Base-by-base conservation (phyloP, 1,140 invertebrate species). In the Oedothorax gibbosus region DNA sequence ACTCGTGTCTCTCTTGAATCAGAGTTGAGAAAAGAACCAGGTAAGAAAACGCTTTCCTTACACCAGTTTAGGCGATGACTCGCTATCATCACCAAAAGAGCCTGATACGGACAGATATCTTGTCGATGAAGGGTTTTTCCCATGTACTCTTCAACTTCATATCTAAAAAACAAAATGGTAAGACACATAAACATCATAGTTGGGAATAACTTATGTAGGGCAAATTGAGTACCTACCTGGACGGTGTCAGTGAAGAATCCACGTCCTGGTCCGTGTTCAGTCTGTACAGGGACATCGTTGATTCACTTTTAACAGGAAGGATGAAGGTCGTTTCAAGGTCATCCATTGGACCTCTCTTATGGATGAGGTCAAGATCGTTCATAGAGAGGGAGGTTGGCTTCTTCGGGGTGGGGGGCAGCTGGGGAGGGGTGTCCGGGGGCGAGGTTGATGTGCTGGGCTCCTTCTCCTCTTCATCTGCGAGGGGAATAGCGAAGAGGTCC, bases 291-390 rank as follows among this genome's bases (percentile, higher is more conserved):
- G 88, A 88, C 75, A 89, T 72, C 72, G 88, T 88, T 3, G 88
- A 88, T 60, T 89, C 88, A 57, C 88, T 89, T 65, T 88, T 88
- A 7, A 88, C 87, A 14, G 88, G 87, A 14, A 88, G 84, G 14
- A 87, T 81, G 56, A 87, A 88, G 53, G 87, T 86, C 65, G 87
- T 85, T 60, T 88, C 88, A 2, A 51, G 15, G 6, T 77, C 72
- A 8, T 53, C 35, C 35, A 86, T 83, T 5, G 20, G 14, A 56
- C 49, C 21, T 8, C 50, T 60, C 21, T 64, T 82, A 53, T 75
- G 62, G 49, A 91, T 85, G 53, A 89, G 90, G 77, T 92, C 91
- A 0, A 92, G 87, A 68, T 92, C 91, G 80, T 91, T 91, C 90
- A 92, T 91, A 12, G 91, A 92, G 53, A 90, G 89, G 0, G 91